These are phyloP conservation scores for Nothobranchius kuhntae DNA, from an alignment of 2,113 vertebrate species.

Conservation along the genomic window DNA sequence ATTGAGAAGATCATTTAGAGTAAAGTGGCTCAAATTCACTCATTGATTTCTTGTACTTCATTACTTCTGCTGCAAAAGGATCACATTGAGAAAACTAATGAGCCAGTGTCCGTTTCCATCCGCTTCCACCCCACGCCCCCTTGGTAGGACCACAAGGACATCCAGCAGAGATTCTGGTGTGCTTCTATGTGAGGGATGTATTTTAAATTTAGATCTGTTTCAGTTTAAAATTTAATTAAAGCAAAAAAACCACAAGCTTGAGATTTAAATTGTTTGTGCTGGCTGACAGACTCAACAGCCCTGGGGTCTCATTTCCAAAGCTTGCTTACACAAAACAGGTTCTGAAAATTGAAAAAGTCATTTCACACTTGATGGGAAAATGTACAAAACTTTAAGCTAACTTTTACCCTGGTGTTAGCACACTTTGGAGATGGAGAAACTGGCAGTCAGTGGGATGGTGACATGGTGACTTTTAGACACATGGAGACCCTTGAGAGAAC, in stretches of 20 bases:
- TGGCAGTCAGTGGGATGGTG: too few species aligned
- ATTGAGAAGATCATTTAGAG: conserved; percentile 21
- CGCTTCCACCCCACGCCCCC: not conserved
- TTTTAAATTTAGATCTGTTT: not conserved
- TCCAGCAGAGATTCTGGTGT: conserved; percentile 1
- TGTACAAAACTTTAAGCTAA: too few species aligned
- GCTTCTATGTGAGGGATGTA: not conserved
- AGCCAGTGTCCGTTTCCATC: not conserved
- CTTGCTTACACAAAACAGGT: too few species aligned
- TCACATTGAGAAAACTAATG: conserved; percentile 3
- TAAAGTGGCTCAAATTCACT: conserved; percentile 9
- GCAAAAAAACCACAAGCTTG: not conserved
- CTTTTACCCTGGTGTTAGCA: too few species aligned
- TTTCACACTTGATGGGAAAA: too few species aligned
- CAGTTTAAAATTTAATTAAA: too few species aligned
- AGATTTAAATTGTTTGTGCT: not conserved
- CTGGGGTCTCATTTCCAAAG: not conserved
- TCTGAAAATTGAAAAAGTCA: too few species aligned
- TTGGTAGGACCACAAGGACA: not conserved
- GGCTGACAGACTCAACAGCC: not conserved
- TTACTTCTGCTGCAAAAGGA: conserved; percentile 17
- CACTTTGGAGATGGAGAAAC: too few species aligned
- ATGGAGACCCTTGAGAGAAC: too few species aligned
- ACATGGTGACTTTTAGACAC: too few species aligned
- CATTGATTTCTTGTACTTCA: conserved; percentile 37